A percentile compares a stretch with the other conserved stretches of the same genome.
Evolutionary conservation across 2,797 vertebrate species (phyloP).

Genomic region (Forpus xanthops): DNA sequence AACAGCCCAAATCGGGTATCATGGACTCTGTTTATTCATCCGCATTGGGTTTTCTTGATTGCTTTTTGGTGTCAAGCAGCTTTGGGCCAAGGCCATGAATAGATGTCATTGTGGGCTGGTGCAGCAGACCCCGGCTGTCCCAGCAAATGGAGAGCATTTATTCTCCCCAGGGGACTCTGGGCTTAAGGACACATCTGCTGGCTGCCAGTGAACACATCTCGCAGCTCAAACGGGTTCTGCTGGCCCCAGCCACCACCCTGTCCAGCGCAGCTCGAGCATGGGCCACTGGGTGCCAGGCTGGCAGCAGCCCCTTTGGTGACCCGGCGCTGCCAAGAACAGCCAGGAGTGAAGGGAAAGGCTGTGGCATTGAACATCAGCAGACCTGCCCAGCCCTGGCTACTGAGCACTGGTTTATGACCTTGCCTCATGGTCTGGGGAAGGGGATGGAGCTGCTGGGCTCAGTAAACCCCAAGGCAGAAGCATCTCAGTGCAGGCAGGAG

Average conservation of each 20-base stretch:
- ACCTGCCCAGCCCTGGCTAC: background rate
- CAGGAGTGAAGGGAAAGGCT: background rate
- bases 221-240: background rate
- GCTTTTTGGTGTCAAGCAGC: conserved; percentile 13
- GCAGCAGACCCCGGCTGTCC: background rate
- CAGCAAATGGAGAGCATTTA: background rate
- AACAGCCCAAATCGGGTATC: conserved; percentile 21
- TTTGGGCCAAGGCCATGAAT: background rate
- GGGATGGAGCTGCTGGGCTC: background rate
- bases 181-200: background rate
- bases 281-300: background rate
- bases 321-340: rapidly evolving
- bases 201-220: background rate
- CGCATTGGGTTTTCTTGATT: background rate
- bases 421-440: background rate
- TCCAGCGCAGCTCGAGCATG: background rate
- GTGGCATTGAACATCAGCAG: background rate
- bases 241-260: background rate
- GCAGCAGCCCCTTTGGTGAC: background rate
- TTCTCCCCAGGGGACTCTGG: background rate
- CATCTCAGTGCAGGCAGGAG: background rate
- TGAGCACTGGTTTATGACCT: rapidly evolving
- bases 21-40: background rate
- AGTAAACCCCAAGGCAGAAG: background rate
- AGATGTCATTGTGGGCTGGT: background rate